Base-by-base conservation (phyloP, 2,797 vertebrate genomes). In the Enteromius argenteus region DNA sequence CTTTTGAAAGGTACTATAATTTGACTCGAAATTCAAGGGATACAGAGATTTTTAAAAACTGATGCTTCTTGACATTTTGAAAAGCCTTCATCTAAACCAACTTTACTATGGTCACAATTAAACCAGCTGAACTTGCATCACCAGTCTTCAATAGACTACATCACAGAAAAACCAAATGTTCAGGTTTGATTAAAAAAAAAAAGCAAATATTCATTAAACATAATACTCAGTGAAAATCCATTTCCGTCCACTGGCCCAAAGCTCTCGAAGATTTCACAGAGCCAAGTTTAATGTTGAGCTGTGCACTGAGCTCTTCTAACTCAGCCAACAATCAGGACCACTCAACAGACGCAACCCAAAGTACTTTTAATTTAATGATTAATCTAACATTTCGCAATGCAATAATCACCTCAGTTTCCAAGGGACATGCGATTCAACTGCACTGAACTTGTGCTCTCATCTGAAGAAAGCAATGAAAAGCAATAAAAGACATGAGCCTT, bases 381-480 rank as follows among this genome's bases (percentile, higher is more conserved):
- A 83, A 86, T 83, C 30, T 69, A 79, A 88, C 88, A 85, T 82
- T 84, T 88, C 76, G 56, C 68, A 77, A 80, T 46, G 82, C 75
- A 91, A 89, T 92, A 90, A 94, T 92, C 88, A 87, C 90, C 88
- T 91, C 87, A 84, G 90, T 90, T 90, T 92, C 84, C 87, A 87
- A 85, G 85, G 89, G 89, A 87, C 85, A 91, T 81, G 87, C 92
- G 91, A 90, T 88, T 85, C 88, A 88, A 79, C 44, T 88, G 83
- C 88, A 87, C 90, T 90, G 91, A 92, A 87, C 68, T 90, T 89
- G 91, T 90, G 89, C 89, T 90, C 80, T 23, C 56, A 88, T 91
- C 88, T 68, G 88, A 89, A 90, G 92, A 92, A 93, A 92, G 93
- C 92, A 94, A 94, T 94, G 93, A 95, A 94, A 93, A 92, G 94